Evolutionary conservation across 2,888 invertebrate species (phyloP).

Genomic region (Archips crataeganus): DNA sequence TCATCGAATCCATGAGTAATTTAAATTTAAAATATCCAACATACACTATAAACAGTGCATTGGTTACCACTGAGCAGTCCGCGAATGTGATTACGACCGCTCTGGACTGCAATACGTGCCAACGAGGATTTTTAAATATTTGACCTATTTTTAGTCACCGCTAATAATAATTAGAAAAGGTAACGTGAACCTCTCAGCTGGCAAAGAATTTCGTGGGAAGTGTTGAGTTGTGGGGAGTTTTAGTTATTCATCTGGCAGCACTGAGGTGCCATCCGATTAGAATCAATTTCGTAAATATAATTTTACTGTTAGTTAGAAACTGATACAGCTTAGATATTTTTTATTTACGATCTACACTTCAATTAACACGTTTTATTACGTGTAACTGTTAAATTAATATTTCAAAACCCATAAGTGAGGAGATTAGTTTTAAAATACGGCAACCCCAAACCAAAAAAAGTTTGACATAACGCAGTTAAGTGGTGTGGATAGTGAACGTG

Average conservation of each 20-base stretch:
- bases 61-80: constrained; percentile 53
- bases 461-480: constrained; percentile 79
- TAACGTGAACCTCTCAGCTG: constrained; percentile 82
- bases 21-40: constrained; percentile 27
- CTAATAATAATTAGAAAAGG: constrained; percentile 84
- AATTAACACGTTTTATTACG: background rate
- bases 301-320: background rate
- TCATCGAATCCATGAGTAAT: constrained; percentile 32
- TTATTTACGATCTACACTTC: background rate
- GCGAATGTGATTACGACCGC: constrained; percentile 71
- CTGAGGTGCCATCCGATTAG: constrained; percentile 18
- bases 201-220: constrained; percentile 60
- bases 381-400: background rate
- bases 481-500: constrained; percentile 79
- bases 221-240: constrained; percentile 53
- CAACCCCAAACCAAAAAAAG: constrained; percentile 63
- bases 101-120: constrained; percentile 72
- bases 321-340: background rate
- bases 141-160: constrained; percentile 81
- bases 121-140: constrained; percentile 81
- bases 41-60: constrained; percentile 47
- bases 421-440: constrained; percentile 52
- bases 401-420: constrained; percentile 43
- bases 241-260: constrained; percentile 59
- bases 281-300: background rate